A percentile compares a stretch with the other conserved stretches of the same genome.
These are phyloP conservation scores for Sialis fuliginosa DNA, from an alignment of 2,888 invertebrate genomes.

Conservation along the genomic window DNA sequence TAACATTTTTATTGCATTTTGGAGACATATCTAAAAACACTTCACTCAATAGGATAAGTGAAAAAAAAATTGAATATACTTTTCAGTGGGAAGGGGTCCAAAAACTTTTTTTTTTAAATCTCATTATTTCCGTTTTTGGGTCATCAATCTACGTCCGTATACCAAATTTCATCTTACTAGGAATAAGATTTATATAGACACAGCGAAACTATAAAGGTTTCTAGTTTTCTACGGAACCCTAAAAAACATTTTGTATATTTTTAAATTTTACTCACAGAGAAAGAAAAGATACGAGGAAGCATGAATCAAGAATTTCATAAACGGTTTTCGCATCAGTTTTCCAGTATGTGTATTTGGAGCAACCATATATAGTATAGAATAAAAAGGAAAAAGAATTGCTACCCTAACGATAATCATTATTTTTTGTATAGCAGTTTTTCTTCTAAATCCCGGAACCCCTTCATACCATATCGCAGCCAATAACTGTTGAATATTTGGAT, in stretches of 20 bases:
- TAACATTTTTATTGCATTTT: too few relatives aligned
- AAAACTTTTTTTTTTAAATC: too few relatives aligned
- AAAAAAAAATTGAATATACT: too few relatives aligned
- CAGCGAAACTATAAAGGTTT: too few relatives aligned
- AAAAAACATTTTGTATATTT: background rate
- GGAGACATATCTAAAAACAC: too few relatives aligned
- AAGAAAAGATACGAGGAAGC: conserved; percentile 89
- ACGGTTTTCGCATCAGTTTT: conserved; percentile 76
- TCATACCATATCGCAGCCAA: conserved; percentile 89
- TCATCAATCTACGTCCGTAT: too few relatives aligned
- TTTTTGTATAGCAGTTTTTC: conserved; percentile 48
- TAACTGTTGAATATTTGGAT: conserved; percentile 86
- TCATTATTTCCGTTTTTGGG: too few relatives aligned
- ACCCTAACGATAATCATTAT: conserved; percentile 55
- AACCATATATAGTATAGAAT: conserved; percentile 70
- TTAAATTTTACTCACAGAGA: conserved; percentile 48
- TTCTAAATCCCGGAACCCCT: conserved; percentile 82
- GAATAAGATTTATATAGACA: too few relatives aligned
- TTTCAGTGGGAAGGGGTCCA: too few relatives aligned
- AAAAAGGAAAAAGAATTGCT: conserved; percentile 70
- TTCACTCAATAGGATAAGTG: too few relatives aligned
- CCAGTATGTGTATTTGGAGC: conserved; percentile 68
- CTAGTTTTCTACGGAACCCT: too few relatives aligned
- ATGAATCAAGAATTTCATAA: conserved; percentile 92
- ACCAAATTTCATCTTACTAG: too few relatives aligned